Conservation (phyloP, 1,140 invertebrate genomes). For the Bombus cullumanus region DNA sequence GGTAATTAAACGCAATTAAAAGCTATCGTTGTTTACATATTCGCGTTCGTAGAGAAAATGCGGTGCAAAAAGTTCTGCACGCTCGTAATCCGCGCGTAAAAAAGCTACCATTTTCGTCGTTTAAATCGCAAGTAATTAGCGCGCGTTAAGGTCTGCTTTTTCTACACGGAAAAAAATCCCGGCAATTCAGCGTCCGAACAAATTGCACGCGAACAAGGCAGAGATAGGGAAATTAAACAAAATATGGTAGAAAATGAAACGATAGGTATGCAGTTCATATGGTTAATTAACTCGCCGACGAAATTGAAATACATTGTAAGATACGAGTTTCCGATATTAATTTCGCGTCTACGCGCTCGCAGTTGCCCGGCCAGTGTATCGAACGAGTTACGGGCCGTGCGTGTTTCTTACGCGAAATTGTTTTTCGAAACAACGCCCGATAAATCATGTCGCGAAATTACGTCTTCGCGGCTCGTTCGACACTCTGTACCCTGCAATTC, state of each 20-base stretch:
- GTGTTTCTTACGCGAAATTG: not conserved
- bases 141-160: not conserved
- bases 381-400: not conserved
- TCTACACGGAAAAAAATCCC: not conserved
- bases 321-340: constrained; percentile 32
- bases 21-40: not conserved
- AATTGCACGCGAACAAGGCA: not conserved
- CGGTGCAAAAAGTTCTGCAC: not conserved
- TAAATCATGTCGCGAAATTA: not conserved
- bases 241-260: not conserved
- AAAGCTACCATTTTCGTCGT: not conserved
- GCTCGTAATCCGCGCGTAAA: not conserved
- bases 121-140: constrained; percentile 11
- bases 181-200: not conserved
- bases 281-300: constrained; percentile 14
- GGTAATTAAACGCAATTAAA: constrained; percentile 4
- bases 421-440: not conserved
- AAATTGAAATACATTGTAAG: constrained; percentile 17
- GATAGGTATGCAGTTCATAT: constrained; percentile 5
- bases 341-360: not conserved
- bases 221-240: constrained; percentile 16
- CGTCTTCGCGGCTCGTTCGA: not conserved
- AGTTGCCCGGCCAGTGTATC: no score
- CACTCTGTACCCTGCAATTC: no score
- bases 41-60: not conserved